Evolutionary conservation across 2,888 invertebrate genomes (phyloP).

Genomic region (Acleris laterana): DNA sequence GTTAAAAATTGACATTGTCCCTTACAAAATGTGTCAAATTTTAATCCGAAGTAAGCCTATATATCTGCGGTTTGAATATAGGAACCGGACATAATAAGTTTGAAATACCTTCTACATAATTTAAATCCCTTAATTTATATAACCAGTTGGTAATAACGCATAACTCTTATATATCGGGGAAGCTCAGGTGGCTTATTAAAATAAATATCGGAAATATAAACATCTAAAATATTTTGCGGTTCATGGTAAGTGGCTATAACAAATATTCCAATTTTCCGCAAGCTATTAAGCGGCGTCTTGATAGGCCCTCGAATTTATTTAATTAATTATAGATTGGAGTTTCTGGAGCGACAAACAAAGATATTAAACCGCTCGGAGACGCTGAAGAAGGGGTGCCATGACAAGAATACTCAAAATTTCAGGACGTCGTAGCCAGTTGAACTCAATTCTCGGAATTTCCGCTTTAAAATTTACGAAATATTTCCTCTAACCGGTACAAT

Average conservation of each 20-base stretch:
- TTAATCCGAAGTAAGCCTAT: too few species aligned
- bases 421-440: constrained; percentile 1
- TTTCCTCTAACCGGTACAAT: neutral
- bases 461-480: neutral
- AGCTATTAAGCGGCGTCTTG: constrained; percentile 5
- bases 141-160: neutral
- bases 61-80: too few species aligned
- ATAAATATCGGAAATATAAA: constrained; percentile 8
- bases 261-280: constrained; percentile 23
- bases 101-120: too few species aligned
- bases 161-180: neutral
- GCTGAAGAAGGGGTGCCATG: constrained; percentile 7
- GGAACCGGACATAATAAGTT: too few species aligned
- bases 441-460: neutral
- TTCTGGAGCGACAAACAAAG: constrained; percentile 14
- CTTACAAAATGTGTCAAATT: too few species aligned
- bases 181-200: neutral
- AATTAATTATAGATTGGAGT: constrained; percentile 28
- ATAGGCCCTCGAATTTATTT: constrained; percentile 21
- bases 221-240: neutral
- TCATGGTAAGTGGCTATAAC: constrained; percentile 15
- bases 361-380: constrained; percentile 17
- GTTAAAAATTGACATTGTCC: too few species aligned
- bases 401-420: constrained; percentile 22
- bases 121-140: neutral